These are phyloP conservation scores for Drosophila azteca DNA, from an alignment of 1,140 invertebrate species.

Conservation along the genomic window DNA sequence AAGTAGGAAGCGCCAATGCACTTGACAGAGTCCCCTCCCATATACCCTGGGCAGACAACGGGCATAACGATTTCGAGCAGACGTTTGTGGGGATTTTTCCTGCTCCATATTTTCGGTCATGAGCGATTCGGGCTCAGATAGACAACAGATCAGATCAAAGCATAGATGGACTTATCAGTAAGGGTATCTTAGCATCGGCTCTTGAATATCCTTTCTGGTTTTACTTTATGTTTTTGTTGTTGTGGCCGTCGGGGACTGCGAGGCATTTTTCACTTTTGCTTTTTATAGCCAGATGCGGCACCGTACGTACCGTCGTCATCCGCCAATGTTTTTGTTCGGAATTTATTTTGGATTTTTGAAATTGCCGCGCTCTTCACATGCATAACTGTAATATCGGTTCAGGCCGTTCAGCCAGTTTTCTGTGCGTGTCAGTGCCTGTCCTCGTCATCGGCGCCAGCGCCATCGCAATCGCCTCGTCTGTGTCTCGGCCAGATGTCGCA, in stretches of 20 bases:
- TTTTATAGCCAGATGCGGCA: conserved; percentile 66
- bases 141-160: no score
- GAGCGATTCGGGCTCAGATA: no score
- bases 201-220: not conserved
- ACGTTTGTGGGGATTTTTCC: no score
- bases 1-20: conserved; percentile 73
- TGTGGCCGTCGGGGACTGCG: conserved; percentile 42
- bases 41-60: no score
- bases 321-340: conserved; percentile 41
- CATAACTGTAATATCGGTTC: conserved; percentile 54
- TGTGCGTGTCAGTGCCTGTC: conserved; percentile 10
- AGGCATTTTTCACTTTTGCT: conserved; percentile 79
- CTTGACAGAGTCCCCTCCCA: conserved; percentile 60
- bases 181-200: no score
- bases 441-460: conserved; percentile 4
- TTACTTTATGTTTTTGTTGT: conserved; percentile 12
- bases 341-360: conserved; percentile 63
- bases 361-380: conserved; percentile 70
- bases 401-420: conserved; percentile 32
- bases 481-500: conserved; percentile 70
- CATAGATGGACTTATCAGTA: not conserved
- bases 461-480: conserved; percentile 14
- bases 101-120: no score
- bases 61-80: no score
- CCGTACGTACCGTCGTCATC: conserved; percentile 27